Evolutionary conservation across 2,113 vertebrate species (phyloP).

Genomic region (Lethenteron camtschaticum): DNA sequence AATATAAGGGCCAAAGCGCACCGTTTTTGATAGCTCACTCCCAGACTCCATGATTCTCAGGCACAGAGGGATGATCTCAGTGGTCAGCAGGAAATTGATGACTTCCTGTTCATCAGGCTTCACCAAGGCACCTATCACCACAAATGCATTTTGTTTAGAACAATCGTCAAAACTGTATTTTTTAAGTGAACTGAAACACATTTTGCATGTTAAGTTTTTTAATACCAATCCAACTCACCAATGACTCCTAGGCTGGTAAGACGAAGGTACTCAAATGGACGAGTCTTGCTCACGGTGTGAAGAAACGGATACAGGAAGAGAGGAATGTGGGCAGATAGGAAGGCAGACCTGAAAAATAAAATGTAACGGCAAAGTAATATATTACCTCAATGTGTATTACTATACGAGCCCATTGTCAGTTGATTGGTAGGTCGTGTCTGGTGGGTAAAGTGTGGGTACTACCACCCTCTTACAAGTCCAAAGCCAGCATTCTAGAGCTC

Average conservation of each 20-base stretch:
- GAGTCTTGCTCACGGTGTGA: slow-evolving; percentile 93
- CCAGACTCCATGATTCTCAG: slow-evolving; percentile 97
- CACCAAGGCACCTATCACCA: slow-evolving; percentile 56
- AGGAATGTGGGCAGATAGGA: slow-evolving; percentile 84
- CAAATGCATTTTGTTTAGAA: not conserved
- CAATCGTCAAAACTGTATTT: too few relatives aligned
- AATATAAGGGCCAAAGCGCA: slow-evolving; percentile 15
- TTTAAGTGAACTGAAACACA: too few relatives aligned
- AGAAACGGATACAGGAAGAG: slow-evolving; percentile 89
- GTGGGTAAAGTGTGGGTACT: too few relatives aligned
- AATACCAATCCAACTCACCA: slow-evolving; percentile 28
- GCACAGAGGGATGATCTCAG: slow-evolving; percentile 92
- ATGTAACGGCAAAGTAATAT: not conserved
- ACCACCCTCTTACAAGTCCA: too few relatives aligned
- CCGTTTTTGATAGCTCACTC: slow-evolving; percentile 94
- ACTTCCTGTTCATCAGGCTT: slow-evolving; percentile 98
- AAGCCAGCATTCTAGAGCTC: too few relatives aligned
- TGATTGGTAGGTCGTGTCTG: too few relatives aligned
- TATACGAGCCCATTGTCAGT: too few relatives aligned
- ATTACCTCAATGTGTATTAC: too few relatives aligned
- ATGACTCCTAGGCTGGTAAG: slow-evolving; percentile 92
- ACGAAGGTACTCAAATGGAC: slow-evolving; percentile 81
- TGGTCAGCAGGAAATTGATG: slow-evolving; percentile 89
- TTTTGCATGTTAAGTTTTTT: too few relatives aligned
- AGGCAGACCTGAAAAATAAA: slow-evolving; percentile 57